Evolutionary conservation across 1,140 invertebrate species (phyloP), one percentile per base, ranked within the genome.

Genomic region (Drosophila nasuta): DNA sequence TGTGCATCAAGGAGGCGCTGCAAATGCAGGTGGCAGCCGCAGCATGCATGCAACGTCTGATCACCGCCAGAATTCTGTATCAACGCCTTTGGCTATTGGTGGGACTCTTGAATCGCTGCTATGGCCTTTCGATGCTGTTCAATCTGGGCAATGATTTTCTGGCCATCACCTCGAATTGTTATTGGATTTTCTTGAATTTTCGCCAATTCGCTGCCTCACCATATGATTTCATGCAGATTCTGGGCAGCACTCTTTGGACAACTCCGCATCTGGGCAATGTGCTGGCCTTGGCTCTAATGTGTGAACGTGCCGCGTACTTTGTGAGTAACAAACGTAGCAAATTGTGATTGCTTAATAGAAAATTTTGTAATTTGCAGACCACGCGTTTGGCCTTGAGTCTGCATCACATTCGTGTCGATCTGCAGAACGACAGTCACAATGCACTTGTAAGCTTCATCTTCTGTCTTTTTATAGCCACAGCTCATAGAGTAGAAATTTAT

Each of bases 101-200:
- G 6, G 33, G 35, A 1, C 49, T 81, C 13, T 15, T 91, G 1
- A 92, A 92, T 63, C 63, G 63, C 5, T 79, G 81, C 56, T 85
- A 75, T 57, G 91, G 91, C 1, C 28, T 92, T 5, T 92, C 91
- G 11, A 88, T 92, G 68, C 67, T 92, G 10, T 41, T 88, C 0
- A 82, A 78, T 59, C 74, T 92, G 70, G 91, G 85, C 69, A 92
- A 92, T 41, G 91, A 92, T 51, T 92, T 92, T 46, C 62, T 92
- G 46, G 77, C 91, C 38, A 91, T 92, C 2, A 92, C 91, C 13
- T 85, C 91, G 1, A 92, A 91, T 62, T 92, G 89, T 43, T 92
- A 92, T 57, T 92, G 89, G 91, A 92, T 92, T 5, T 92, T 92
- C 52, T 41, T 91, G 1, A 91, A 80, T 54, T 92, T 92, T 25